Base-by-base conservation (phyloP, 2,888 invertebrate genomes). In the Meteorus cinctellus region DNA sequence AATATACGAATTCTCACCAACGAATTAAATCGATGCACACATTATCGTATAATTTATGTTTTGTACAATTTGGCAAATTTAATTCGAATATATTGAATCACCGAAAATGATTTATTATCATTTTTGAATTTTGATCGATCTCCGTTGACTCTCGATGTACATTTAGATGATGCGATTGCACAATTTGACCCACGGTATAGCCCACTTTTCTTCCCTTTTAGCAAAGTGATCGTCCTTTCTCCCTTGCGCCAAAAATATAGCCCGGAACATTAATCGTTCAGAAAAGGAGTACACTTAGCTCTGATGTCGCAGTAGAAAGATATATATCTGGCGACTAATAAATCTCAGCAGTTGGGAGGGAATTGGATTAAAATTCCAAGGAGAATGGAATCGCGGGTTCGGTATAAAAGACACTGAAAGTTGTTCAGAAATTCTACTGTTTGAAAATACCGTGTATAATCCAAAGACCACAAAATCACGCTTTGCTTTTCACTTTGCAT, bases 331-430 rank as follows among this genome's bases (percentile, higher is more conserved):
- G 31, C 48, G 29, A 29, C 31, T 29, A 48, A 68, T 68, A 68
- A 68, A 68, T 68, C 67, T 48, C 48, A 48, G 27, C 27, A 24
- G 48, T 48, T 31, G 27, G 71, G 75, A 78, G 71, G 69, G 72
- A 74, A 75, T 76, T 69, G 76, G 75, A 83, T 82, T 80, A 81
- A 83, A 81, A 81, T 82, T 81, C 81, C 78, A 77, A 34, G 74
- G 73, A 77, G 78, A 80, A 81, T 82, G 71, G 74, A 63, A 62
- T 74, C 60, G 48, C 72, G 71, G 75, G 71, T 72, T 74, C 76
- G 74, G 73, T 73, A 76, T 70, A 75, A 75, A 80, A 81, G 29
- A 63, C 68, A 31, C 36, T 36, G 41, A 65, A 65, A 65, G 36
- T 65, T 41, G 31, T 65, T 34, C 24, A 65, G 65, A 34, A 41